Conservation (phyloP, 2,113 vertebrate genomes). For the Grammatotria lemairii region DNA sequence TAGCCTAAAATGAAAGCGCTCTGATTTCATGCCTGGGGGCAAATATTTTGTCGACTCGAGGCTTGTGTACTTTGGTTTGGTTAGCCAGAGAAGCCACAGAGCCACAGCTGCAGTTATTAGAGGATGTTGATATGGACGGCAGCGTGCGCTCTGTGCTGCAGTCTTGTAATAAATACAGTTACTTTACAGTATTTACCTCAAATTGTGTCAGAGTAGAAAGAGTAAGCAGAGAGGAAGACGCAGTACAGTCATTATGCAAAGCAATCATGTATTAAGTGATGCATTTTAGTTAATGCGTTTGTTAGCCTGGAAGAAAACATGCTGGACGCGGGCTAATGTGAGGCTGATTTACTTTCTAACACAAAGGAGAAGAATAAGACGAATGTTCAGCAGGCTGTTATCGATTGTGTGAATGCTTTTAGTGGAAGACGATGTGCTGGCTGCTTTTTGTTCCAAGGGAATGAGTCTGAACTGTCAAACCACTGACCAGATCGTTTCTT, state of each 20-base stretch:
- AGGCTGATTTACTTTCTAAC: background rate
- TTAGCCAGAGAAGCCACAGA: background rate
- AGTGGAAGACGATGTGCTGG: background rate
- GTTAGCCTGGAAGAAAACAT: background rate
- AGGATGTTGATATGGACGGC: background rate
- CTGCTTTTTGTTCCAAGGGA: background rate
- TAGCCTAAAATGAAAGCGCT: accelerated
- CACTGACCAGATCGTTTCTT: background rate
- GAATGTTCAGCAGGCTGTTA: background rate
- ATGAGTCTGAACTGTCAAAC: background rate
- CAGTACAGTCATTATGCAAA: background rate
- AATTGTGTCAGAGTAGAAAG: background rate
- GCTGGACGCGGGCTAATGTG: background rate
- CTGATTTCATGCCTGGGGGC: background rate
- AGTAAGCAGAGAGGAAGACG: background rate
- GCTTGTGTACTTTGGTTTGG: accelerated
- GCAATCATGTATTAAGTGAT: background rate
- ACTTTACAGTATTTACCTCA: background rate
- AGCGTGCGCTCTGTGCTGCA: background rate
- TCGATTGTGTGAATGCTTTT: background rate
- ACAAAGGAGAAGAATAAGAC: background rate
- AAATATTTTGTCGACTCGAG: background rate
- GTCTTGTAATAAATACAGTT: background rate
- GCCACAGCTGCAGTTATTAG: background rate
- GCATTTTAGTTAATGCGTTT: background rate